A percentile compares a stretch with the other conserved stretches of the same genome.
phyloP scores from a whole-genome alignment of 2,113 vertebrate genomes.

The Myrmecobius fasciatus region DNA sequence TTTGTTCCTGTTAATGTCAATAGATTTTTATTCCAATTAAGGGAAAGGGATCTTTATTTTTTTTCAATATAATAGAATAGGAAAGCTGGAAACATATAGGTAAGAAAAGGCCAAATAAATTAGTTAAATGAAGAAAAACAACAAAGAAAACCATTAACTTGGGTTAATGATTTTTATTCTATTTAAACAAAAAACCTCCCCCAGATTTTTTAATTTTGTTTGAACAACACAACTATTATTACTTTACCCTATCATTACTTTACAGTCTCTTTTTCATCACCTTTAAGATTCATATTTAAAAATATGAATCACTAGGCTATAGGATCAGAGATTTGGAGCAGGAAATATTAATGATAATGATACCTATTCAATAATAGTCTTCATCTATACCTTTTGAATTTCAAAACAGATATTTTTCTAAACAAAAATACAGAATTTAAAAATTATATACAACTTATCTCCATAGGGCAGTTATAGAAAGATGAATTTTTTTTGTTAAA shows the following conservation, averaged over 20 bases:
- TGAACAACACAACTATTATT: no score
- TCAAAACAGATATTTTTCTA: neutral
- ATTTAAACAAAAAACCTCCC: slow-evolving; percentile 20
- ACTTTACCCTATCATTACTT: neutral
- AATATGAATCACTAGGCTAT: neutral
- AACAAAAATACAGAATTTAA: neutral
- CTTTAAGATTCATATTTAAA: neutral
- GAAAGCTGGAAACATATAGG: slow-evolving; percentile 44
- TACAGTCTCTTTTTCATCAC: neutral
- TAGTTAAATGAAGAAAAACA: slow-evolving; percentile 41
- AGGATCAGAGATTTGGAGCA: neutral
- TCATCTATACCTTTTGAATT: neutral
- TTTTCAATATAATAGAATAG: slow-evolving; percentile 19
- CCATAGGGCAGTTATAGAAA: neutral
- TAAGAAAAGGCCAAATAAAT: slow-evolving; percentile 53
- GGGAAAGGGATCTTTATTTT: slow-evolving; percentile 63
- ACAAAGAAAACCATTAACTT: slow-evolving; percentile 55
- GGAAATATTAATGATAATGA: neutral
- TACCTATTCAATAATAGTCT: neutral
- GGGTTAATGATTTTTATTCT: slow-evolving; percentile 37
- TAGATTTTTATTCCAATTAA: slow-evolving; percentile 66
- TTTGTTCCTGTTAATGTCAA: slow-evolving; percentile 61
- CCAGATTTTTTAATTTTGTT: slow-evolving; percentile 42
- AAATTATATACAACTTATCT: neutral
- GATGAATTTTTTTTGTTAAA: neutral